Evolutionary conservation across 2,888 invertebrate genomes (phyloP).

Genomic region (Aquatica leii): DNA sequence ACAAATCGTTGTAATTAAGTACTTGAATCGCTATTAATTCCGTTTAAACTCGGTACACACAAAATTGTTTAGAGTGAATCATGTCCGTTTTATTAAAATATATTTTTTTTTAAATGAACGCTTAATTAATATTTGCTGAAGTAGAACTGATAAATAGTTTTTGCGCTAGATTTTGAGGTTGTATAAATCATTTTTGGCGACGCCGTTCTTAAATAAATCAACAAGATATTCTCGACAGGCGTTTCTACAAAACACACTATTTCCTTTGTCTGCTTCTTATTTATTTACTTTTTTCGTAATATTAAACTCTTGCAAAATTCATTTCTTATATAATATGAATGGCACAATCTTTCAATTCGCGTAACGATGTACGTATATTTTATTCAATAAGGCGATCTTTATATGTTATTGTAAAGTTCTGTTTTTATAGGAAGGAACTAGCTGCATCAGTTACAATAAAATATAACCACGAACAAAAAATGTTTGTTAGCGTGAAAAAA

Average conservation of each 20-base stretch:
- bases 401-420: no score
- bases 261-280: conserved; percentile 5
- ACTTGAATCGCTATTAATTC: not conserved
- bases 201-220: conserved; percentile 34
- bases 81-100: no score
- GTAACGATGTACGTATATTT: no score
- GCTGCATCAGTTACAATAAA: no score
- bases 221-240: conserved; percentile 4
- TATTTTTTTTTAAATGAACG: not conserved
- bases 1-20: not conserved
- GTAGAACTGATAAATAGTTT: not conserved
- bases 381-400: no score
- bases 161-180: not conserved
- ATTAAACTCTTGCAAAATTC: not conserved
- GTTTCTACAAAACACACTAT: conserved; percentile 1
- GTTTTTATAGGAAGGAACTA: no score
- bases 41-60: not conserved
- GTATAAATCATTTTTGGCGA: conserved; percentile 30
- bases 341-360: no score
- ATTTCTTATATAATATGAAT: not conserved
- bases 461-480: no score
- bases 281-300: conserved; percentile 3
- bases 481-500: no score
- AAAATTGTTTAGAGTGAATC: not conserved
- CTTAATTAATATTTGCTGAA: no score